Base-by-base conservation (phyloP, 2,113 vertebrate genomes). In the Stomatorhinus ivindoensis region DNA sequence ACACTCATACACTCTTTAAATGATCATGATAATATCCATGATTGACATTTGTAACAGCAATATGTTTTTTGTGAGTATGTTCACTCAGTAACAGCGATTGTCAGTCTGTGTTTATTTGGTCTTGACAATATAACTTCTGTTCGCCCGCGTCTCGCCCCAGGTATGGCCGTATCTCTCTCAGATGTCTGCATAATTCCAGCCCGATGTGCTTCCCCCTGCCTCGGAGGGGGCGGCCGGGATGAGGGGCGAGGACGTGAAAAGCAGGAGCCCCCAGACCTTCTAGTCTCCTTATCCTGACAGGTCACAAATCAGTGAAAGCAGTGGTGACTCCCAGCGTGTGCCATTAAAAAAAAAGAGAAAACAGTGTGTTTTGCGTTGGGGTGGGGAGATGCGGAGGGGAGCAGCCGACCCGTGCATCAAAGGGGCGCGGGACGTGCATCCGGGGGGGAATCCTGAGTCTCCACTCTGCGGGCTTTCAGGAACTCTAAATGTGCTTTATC, bases 341-440 rank as follows among this genome's bases (percentile, higher is more conserved):
- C 91, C 89, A 87, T 92, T 24, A 84, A 47, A 83, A 42, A n/a
- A 87, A 91, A 93, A 92, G n/a, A 44, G 61, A 0, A 91, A 50
- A 90, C 87, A 39, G 24, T 90, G 93, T 90, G 76, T 89, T 94
- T 94, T 91, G 93, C 93, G 90, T 93, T 91, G 91, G 92, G 89
- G 35, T 46, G 90, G 92, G 73, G 93, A 91, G 92, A 88, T 65
- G 88, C 92, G 92, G 92, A 10, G 44, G 80, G 8, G 88, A 80
- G 42, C 90, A 10, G n/a, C 61, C 92, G 92, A 89, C 90, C 90
- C 93, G 92, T 92, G 93, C 92, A 92, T 94, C 94, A 93, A 91
- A 91, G 93, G 89, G 44, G 69, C 90, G 80, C 89, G 83, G 19
- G 86, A 55, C 88, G 58, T 35, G 21, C 48, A 82, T 91, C 85